phyloP scores from a whole-genome alignment of 53 echinoderm and acorn worm genomes.

The Astropecten irregularis region DNA sequence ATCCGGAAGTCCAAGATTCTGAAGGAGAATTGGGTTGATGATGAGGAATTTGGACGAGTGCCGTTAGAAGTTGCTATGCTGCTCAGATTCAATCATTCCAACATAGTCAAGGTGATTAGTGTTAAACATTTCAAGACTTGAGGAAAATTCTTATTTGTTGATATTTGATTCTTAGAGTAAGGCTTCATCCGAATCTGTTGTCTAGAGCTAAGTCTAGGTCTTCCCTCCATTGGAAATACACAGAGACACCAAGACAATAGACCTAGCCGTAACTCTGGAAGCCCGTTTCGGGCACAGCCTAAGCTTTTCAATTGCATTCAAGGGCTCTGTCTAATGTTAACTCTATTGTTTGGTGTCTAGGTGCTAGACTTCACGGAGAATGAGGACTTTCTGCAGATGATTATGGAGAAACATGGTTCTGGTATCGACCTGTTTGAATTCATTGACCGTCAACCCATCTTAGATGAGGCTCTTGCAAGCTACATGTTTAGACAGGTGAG shows the following conservation, averaged over 20 bases:
- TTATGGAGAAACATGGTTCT: conserved; percentile 96
- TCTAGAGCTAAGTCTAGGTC: no score
- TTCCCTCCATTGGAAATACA: no score
- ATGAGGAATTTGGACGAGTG: conserved; percentile 70
- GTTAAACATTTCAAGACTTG: no score
- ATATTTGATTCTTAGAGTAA: no score
- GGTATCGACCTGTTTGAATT: conserved; percentile 99
- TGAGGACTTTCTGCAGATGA: conserved; percentile 94
- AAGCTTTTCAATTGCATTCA: no score
- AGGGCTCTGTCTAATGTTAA: no score
- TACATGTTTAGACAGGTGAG: conserved; percentile 97
- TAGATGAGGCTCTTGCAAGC: conserved; percentile 91
- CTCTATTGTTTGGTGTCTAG: no score
- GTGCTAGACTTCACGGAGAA: conserved; percentile 89
- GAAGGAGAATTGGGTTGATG: conserved; percentile 87
- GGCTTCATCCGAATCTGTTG: no score
- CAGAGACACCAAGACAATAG: no score
- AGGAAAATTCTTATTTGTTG: no score
- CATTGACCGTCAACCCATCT: conserved; percentile 93
- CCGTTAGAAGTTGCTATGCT: conserved; percentile 85
- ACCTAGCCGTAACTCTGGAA: no score
- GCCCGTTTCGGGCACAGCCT: no score
- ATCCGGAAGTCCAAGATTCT: conserved; percentile 87
- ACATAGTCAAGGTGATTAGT: conserved; percentile 85
- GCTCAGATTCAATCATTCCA: conserved; percentile 67